phyloP scores from a whole-genome alignment of 2,888 invertebrate species.

The Amiota mariae region DNA sequence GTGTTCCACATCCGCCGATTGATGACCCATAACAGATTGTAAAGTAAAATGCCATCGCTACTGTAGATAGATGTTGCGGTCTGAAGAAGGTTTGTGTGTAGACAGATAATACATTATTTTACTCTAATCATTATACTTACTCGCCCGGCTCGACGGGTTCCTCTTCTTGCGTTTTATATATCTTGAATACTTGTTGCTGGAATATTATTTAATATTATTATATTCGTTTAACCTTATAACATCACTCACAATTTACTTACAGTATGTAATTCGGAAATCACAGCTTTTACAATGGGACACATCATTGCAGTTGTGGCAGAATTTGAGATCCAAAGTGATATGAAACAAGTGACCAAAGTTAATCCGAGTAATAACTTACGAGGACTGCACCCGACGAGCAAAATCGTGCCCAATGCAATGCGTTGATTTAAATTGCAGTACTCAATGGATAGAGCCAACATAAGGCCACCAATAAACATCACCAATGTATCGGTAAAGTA shows the following conservation, averaged over 20 bases:
- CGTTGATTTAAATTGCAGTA: conserved; percentile 89
- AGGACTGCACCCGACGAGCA: conserved; percentile 83
- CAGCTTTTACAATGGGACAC: conserved; percentile 73
- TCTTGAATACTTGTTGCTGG: conserved; percentile 49
- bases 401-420: conserved; percentile 86
- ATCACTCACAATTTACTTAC: conserved; percentile 44
- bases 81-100: conserved; percentile 34
- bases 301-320: conserved; percentile 94
- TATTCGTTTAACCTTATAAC: neutral
- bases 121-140: conserved; percentile 39
- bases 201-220: neutral
- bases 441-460: conserved; percentile 91
- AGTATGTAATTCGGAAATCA: conserved; percentile 56
- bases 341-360: conserved; percentile 85
- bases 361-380: conserved; percentile 76
- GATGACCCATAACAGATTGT: conserved; percentile 84
- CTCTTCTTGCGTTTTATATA: conserved; percentile 48
- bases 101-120: neutral
- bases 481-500: conserved; percentile 70
- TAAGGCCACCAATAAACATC: conserved; percentile 75
- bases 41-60: conserved; percentile 83
- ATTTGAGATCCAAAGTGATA: conserved; percentile 96
- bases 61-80: conserved; percentile 77
- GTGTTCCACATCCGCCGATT: conserved; percentile 83
- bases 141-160: conserved; percentile 50